Conservation (phyloP, 2,113 vertebrate species). For the Colius striatus region DNA sequence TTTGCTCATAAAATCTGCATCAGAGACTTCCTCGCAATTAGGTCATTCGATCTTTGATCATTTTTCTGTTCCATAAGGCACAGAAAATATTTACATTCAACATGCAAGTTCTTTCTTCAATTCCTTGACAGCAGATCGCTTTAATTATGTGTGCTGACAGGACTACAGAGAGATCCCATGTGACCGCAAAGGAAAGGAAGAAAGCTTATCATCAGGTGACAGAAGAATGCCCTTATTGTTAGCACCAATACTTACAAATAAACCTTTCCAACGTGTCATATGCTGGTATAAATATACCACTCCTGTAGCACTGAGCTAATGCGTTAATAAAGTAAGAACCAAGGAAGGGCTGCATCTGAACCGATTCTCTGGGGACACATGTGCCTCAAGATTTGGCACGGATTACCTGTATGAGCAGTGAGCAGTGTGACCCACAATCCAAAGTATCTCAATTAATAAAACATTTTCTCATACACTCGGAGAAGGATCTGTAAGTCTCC, state of each 20-base stretch:
- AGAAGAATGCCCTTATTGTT: conserved; percentile 51
- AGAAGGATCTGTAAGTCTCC: not conserved
- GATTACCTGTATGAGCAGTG: not conserved
- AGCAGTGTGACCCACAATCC: not conserved
- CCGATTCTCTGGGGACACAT: fast-evolving
- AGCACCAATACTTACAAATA: conserved; percentile 19
- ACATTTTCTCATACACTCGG: not conserved
- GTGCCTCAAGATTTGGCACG: not conserved
- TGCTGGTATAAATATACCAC: not conserved
- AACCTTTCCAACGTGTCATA: conserved; percentile 8
- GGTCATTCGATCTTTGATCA: conserved; percentile 55
- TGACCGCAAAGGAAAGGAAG: not conserved
- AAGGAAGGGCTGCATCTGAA: not conserved
- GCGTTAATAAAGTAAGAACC: not conserved
- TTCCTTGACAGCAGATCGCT: conserved; percentile 21
- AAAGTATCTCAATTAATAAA: not conserved
- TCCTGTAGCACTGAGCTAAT: not conserved
- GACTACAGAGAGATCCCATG: conserved; percentile 35
- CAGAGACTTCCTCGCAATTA: conserved; percentile 42
- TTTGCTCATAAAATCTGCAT: not conserved
- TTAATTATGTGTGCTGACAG: conserved; percentile 56
- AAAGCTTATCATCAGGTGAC: conserved; percentile 39
- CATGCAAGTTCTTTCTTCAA: conserved; percentile 16
- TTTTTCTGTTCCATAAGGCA: conserved; percentile 20
- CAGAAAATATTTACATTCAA: conserved; percentile 49